Percentiles rank a stretch among this genome's conserved stretches.
Evolutionary conservation across 2,797 vertebrate species (phyloP).

Genomic region (Myotis daubentonii): DNA sequence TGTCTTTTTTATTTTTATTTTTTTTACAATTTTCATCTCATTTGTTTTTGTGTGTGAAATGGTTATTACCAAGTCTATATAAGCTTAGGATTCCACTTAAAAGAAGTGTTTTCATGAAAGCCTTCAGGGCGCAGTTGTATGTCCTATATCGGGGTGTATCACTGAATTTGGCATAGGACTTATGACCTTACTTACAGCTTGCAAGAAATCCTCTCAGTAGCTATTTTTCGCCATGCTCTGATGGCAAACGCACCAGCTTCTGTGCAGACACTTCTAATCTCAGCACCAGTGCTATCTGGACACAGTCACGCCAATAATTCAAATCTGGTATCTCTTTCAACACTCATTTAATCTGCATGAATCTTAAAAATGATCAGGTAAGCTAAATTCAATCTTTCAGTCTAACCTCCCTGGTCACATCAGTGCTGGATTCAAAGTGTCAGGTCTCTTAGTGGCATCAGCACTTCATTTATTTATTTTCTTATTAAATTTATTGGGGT

Average conservation of each 20-base stretch:
- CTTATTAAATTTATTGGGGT: too few relatives aligned
- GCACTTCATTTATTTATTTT: conserved; percentile 90
- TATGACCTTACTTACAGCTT: conserved; percentile 99
- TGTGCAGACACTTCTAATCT: conserved; percentile 98
- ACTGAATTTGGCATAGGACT: conserved; percentile 98
- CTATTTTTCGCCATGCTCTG: conserved; percentile 95
- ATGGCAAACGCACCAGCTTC: conserved; percentile 99
- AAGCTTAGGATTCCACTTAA: not conserved
- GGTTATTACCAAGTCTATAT: conserved; percentile 26
- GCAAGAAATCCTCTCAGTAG: conserved; percentile 97
- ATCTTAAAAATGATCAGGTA: conserved; percentile 87
- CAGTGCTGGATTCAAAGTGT: conserved; percentile 96
- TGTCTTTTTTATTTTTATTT: not conserved
- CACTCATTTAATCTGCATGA: conserved; percentile 98
- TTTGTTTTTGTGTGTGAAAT: conserved; percentile 67
- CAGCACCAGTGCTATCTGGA: conserved; percentile 97
- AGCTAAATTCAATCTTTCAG: conserved; percentile 92
- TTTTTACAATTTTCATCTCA: conserved; percentile 27
- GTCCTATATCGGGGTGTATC: conserved; percentile 99
- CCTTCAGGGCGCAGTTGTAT: conserved; percentile 90
- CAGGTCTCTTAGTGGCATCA: conserved; percentile 98
- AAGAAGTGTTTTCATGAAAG: not conserved
- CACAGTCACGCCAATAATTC: conserved; percentile 97
- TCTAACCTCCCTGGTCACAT: conserved; percentile 98
- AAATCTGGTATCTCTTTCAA: conserved; percentile 97